Evolutionary conservation across 2,797 vertebrate genomes (phyloP), one percentile per base, ranked within the genome.

Genomic region (Sebastes minor): DNA sequence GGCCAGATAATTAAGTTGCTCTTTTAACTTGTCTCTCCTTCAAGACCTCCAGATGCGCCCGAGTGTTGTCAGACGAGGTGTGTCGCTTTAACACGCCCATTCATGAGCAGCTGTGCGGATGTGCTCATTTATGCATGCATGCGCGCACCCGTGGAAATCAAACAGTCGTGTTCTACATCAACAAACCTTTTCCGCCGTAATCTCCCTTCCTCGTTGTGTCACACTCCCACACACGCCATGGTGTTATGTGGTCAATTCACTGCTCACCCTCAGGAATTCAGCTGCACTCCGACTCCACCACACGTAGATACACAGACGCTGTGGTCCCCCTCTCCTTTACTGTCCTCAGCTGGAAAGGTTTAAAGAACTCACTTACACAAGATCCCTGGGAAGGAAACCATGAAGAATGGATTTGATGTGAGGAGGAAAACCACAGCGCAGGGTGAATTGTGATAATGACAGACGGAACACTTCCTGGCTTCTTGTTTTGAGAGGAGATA

Each of bases 1-100:
- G 87, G 84, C 76, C 71, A 74, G 84, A 90, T 93, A 91, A 92
- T 92, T 81, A 93, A 89, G 78, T 86, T 9, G 59, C 87, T 90
- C 88, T 95, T 95, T 91, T 87, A 89, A 96, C 92, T 91, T 91
- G 83, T 92, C 89, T 95, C 69, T 92, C 94, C 90, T 94, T 95
- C 94, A 92, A 97, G 93, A 95, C 94, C 95, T 96, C 95, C 96
- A 97, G 95, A 97, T 97, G 96, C 89, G 92, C 92, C 92, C 89
- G 91, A 95, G 97, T 97, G 96, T 96, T 95, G 94, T 95, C 95
- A 82, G 93, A 96, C 94, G 95, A 96, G 96, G 96, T 96, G 96
- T 95, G 96, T 94, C 92, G 95, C 95, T 93, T 93, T 89, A 94
- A 97, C 96, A 96, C 95, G 96, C 95, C 96, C 94, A 90, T 94